A percentile compares a stretch with the other conserved stretches of the same genome.
Evolutionary conservation across 2,113 vertebrate genomes (phyloP).

Genomic region (Chaetodon trifascialis): DNA sequence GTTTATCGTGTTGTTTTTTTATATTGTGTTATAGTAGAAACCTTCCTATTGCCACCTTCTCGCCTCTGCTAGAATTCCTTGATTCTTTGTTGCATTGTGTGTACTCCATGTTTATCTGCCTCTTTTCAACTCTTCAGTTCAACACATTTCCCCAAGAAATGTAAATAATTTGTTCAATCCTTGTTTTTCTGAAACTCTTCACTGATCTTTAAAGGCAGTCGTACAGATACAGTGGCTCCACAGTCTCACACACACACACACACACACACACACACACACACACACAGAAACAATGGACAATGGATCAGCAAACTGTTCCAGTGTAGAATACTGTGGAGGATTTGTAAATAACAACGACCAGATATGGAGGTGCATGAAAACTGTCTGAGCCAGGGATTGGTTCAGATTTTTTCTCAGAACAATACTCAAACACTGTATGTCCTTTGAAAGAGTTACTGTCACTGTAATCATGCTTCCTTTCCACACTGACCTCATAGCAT

Average conservation of each 20-base stretch:
- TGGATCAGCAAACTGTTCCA: not conserved
- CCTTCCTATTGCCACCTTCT: conserved; percentile 13
- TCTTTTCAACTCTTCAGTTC: not conserved
- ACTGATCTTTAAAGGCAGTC: conserved; percentile 10
- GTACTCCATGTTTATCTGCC: not conserved
- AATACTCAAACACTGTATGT: not conserved
- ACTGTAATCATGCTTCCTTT: not conserved
- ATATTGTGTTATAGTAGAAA: conserved; percentile 4
- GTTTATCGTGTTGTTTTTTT: not conserved
- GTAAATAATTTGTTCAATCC: conserved; percentile 13
- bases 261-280: not conserved
- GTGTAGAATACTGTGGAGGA: not conserved
- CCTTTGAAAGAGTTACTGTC: too few relatives aligned
- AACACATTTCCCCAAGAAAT: not conserved
- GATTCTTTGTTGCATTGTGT: conserved; percentile 3
- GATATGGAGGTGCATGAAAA: not conserved
- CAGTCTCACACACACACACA: not conserved
- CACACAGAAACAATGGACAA: too few relatives aligned
- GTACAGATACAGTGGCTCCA: not conserved
- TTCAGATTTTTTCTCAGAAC: not conserved
- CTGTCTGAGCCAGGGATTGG: not conserved
- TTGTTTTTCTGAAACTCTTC: conserved; percentile 22
- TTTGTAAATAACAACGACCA: not conserved
- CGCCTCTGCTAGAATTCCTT: not conserved
- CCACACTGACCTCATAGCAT: too few relatives aligned